phyloP scores from a whole-genome alignment of 2,888 invertebrate species.

The Phengaris arion region DNA sequence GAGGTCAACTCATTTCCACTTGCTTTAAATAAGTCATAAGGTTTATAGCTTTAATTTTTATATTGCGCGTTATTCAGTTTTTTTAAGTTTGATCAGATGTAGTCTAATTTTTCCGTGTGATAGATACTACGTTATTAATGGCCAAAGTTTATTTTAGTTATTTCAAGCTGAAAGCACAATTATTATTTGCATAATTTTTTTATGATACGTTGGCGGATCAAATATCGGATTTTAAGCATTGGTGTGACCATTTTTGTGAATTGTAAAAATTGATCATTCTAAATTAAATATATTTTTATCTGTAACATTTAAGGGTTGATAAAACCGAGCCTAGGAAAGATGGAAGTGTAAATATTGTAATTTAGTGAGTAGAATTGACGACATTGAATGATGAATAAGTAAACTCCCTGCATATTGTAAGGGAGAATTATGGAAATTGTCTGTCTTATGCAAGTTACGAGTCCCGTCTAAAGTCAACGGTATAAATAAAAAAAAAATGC shows the following conservation, averaged over 20 bases:
- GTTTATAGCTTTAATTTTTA: slow-evolving; percentile 9
- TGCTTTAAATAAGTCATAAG: neutral
- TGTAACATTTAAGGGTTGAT: neutral
- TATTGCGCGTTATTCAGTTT: neutral
- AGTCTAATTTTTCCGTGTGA: slow-evolving; percentile 45
- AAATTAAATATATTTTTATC: slow-evolving; percentile 6
- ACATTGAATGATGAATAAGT: neutral
- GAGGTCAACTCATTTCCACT: neutral
- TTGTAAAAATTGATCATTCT: slow-evolving; percentile 5
- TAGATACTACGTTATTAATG: slow-evolving; percentile 52
- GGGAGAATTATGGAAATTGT: neutral
- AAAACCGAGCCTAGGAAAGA: neutral
- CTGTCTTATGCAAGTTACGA: neutral
- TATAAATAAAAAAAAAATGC: neutral
- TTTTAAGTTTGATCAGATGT: slow-evolving; percentile 19
- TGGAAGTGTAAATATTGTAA: neutral
- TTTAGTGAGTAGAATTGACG: neutral
- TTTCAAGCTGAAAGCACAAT: slow-evolving; percentile 53
- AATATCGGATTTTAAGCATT: slow-evolving; percentile 13
- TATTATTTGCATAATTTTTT: slow-evolving; percentile 21
- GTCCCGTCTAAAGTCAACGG: slow-evolving; percentile 2
- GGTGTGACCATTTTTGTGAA: slow-evolving; percentile 16
- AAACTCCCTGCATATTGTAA: neutral
- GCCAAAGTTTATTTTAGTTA: slow-evolving; percentile 71
- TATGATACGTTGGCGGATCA: slow-evolving; percentile 14